Evolutionary conservation across 92 coral and sea anemone genomes (phyloP).

Genomic region (Heliopora coerulea): DNA sequence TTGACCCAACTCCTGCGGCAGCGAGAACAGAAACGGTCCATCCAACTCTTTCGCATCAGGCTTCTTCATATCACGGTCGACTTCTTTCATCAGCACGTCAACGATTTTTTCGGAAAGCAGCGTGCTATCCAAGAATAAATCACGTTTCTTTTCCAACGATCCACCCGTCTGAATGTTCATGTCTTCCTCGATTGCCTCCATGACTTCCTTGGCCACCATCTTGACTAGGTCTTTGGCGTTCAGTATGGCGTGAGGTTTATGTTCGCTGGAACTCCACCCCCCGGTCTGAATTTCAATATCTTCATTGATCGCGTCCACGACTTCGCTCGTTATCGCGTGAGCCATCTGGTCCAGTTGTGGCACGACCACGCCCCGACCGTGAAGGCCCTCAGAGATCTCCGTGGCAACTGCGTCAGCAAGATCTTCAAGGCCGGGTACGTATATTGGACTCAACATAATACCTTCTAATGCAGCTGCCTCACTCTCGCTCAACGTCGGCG

Average conservation of each 20-base stretch:
- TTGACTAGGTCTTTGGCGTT: slow-evolving; percentile 3
- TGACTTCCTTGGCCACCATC: slow-evolving; percentile 1
- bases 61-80: slow-evolving; percentile 26
- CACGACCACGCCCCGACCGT: slow-evolving; percentile 25
- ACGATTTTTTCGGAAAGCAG: slow-evolving; percentile 37
- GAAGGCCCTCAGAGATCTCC: slow-evolving; percentile 17
- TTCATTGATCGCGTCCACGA: slow-evolving; percentile 23
- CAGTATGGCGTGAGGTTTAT: slow-evolving; percentile 23
- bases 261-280: slow-evolving; percentile 17
- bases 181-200: slow-evolving; percentile 30
- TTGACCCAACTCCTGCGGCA: slow-evolving; percentile 9
- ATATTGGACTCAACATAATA: slow-evolving; percentile 37
- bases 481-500: neutral
- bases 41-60: neutral
- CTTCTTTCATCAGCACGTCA: slow-evolving; percentile 23
- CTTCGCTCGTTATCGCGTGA: slow-evolving; percentile 21
- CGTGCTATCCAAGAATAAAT: slow-evolving; percentile 13
- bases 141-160: slow-evolving; percentile 25
- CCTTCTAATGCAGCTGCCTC: slow-evolving; percentile 25
- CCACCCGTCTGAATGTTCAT: slow-evolving; percentile 35
- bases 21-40: slow-evolving; percentile 31
- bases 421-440: slow-evolving; percentile 29
- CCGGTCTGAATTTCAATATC: slow-evolving; percentile 37
- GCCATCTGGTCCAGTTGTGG: slow-evolving; percentile 22
- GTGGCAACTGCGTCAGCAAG: slow-evolving; percentile 22